Evolutionary conservation across 2,888 invertebrate species (phyloP).

Genomic region (Mythimna vitellina): DNA sequence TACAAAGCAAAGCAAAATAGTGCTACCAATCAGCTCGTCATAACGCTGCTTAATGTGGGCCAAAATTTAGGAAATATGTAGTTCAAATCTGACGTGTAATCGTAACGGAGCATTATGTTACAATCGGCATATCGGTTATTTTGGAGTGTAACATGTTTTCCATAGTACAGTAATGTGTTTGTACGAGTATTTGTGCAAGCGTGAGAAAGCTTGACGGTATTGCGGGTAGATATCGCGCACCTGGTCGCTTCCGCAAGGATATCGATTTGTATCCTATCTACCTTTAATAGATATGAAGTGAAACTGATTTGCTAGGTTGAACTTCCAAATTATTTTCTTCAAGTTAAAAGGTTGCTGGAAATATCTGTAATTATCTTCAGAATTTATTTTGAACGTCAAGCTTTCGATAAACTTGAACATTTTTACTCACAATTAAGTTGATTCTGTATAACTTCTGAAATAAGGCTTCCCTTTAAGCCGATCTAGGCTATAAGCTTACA

Average conservation of each 20-base stretch:
- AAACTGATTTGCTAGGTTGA: conserved; percentile 47
- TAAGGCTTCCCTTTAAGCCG: conserved; percentile 16
- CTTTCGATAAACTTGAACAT: background rate
- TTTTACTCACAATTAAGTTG: conserved; percentile 8
- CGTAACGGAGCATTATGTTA: conserved; percentile 25
- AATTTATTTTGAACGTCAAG: background rate
- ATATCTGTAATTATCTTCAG: background rate
- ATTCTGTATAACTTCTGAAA: conserved; percentile 4
- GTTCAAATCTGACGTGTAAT: conserved; percentile 24
- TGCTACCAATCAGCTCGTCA: conserved; percentile 9
- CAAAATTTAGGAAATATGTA: too few species aligned
- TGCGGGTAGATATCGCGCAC: conserved; percentile 62
- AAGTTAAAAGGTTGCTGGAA: background rate
- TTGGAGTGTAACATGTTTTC: conserved; percentile 33
- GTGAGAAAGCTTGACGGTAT: conserved; percentile 67
- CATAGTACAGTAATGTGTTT: conserved; percentile 44
- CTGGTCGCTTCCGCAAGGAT: conserved; percentile 67
- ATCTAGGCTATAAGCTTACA: conserved; percentile 26
- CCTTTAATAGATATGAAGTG: conserved; percentile 69
- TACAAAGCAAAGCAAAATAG: conserved; percentile 18
- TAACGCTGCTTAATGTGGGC: conserved; percentile 18
- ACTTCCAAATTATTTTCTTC: background rate
- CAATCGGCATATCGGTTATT: conserved; percentile 39
- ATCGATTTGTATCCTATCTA: conserved; percentile 69
- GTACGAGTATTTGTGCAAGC: conserved; percentile 68